Evolutionary conservation across 2,888 invertebrate species (phyloP).

Genomic region (Cerastoderma edule): DNA sequence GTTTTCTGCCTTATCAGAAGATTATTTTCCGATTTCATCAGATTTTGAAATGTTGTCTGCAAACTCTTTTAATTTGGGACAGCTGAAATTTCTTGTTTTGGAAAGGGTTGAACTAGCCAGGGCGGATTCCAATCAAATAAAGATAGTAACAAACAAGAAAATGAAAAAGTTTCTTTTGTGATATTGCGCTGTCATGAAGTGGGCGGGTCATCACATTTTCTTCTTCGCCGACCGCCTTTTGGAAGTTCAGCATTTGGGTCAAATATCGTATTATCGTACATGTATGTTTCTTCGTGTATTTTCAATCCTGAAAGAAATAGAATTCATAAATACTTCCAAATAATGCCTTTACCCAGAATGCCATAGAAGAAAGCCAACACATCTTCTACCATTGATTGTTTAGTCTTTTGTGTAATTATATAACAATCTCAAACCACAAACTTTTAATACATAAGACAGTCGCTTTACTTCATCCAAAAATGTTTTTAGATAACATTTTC

Average conservation of each 20-base stretch:
- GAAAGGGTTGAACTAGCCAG: not conserved
- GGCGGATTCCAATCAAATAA: no score
- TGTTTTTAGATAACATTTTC: no score
- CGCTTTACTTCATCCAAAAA: no score
- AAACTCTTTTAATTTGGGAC: not conserved
- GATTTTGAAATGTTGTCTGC: not conserved
- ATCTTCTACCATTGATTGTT: no score
- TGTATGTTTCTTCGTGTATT: conserved; percentile 57
- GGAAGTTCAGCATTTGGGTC: conserved; percentile 59
- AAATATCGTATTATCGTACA: conserved; percentile 56
- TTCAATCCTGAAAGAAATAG: conserved; percentile 60
- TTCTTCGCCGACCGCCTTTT: conserved; percentile 20
- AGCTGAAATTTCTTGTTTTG: conserved; percentile 1
- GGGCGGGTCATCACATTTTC: conserved; percentile 42
- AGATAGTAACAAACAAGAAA: no score
- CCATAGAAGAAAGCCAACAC: not conserved
- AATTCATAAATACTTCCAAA: not conserved
- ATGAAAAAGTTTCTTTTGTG: no score
- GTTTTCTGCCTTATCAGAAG: not conserved
- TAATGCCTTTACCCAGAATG: not conserved
- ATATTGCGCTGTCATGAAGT: not conserved
- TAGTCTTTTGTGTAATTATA: no score
- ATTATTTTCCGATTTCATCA: not conserved
- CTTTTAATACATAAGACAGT: no score
- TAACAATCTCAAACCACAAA: no score